Base-by-base conservation (phyloP, 1,140 invertebrate species). In the Riptortus pedestris region DNA sequence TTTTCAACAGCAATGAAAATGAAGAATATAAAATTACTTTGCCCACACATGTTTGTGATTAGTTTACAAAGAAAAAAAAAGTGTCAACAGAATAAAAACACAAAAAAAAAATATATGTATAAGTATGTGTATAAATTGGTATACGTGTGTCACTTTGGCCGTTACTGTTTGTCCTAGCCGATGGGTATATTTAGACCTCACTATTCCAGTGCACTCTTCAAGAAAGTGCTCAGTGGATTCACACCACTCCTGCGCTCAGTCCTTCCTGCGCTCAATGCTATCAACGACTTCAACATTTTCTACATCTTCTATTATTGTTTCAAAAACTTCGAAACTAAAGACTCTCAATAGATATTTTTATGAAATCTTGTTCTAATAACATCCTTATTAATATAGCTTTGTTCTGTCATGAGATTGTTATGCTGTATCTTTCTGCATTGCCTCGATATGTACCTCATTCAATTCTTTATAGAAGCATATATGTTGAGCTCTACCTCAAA, bases 131-230 rank as follows among this genome's bases (percentile, higher is more conserved):
- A 26, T 55, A 55, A 55, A 55, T 55, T 55, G 22, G 51, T 55
- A 55, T 55, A 55, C 51, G 51, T 55, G 51, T 55, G n/a, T 47
- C 45, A 24, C 51, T 55, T 55, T 24, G 31, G 31, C 31, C 31
- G 14, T 7, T 7, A 7, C 5, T 38, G 31, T 38, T 38, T 38
- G 14, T 38, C 31, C 5, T 38, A n/a, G n/a, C n/a, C n/a, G n/a
- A n/a, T n/a, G n/a, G n/a, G n/a, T n/a, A n/a, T n/a, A n/a, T n/a
- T n/a, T n/a, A n/a, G n/a, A n/a, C n/a, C n/a, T n/a, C n/a, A n/a
- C n/a, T n/a, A n/a, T n/a, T n/a, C n/a, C n/a, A n/a, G n/a, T n/a
- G n/a, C n/a, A n/a, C n/a, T n/a, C n/a, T n/a, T n/a, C n/a, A 7
- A 38, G 31, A 38, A 5, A 7, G 31, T 38, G 31, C 5, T 38